Evolutionary conservation across 2,113 vertebrate genomes (phyloP).

Genomic region (Proteles cristata): DNA sequence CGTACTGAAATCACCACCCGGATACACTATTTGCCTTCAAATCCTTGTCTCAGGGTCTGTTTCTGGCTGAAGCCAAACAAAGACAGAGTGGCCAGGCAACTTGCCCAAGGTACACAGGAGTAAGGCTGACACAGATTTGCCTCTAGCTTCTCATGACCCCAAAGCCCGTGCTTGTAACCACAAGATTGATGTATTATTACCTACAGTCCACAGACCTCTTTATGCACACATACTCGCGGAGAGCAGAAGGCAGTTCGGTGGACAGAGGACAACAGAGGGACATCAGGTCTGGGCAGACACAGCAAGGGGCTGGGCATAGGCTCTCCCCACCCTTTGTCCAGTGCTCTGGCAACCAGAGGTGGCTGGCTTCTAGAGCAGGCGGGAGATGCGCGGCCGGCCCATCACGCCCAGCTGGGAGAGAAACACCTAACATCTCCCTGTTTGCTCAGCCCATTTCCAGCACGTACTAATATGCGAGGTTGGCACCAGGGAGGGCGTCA

Average conservation of each 20-base stretch:
- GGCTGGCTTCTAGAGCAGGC: not conserved
- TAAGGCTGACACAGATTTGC: not conserved
- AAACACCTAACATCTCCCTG: constrained; percentile 63
- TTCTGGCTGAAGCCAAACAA: not conserved
- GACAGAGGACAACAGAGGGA: not conserved
- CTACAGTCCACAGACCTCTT: not conserved
- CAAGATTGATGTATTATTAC: not conserved
- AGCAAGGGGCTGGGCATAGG: fast-evolving
- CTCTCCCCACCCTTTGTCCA: fast-evolving
- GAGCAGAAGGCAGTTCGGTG: not conserved
- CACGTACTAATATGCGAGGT: constrained; percentile 76
- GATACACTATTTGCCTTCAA: not conserved
- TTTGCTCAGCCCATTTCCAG: constrained; percentile 62
- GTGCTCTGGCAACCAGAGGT: not conserved
- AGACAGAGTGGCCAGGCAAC: not conserved
- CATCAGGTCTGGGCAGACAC: no score
- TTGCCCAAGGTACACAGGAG: not conserved
- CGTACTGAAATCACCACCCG: not conserved
- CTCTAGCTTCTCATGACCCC: not conserved
- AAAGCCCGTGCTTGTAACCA: not conserved
- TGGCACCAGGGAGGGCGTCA: constrained; percentile 82
- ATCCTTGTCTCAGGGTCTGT: not conserved
- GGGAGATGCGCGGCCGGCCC: fast-evolving
- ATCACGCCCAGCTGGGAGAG: not conserved
- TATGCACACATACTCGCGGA: fast-evolving